A percentile compares a stretch with the other conserved stretches of the same genome.
Conservation (phyloP, 92 coral and sea anemone species). For the Epizoanthus rinbou region DNA sequence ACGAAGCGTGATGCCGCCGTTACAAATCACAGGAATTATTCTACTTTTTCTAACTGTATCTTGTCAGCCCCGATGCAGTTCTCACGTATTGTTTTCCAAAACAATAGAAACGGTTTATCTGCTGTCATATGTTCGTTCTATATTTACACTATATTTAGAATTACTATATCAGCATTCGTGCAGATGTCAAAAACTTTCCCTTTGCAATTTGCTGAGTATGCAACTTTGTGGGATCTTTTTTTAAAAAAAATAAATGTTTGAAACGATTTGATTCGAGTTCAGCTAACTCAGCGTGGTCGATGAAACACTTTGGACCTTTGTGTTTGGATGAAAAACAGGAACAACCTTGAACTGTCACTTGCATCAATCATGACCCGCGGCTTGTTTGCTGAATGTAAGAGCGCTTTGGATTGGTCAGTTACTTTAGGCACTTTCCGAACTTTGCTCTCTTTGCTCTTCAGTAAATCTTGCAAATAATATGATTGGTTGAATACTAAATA, state of each 20-base stretch:
- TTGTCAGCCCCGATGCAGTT: neutral
- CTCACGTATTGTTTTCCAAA: neutral
- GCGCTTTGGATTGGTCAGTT: neutral
- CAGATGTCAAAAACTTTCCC: neutral
- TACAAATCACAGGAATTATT: neutral
- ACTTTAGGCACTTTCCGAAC: neutral
- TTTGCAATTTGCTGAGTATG: neutral
- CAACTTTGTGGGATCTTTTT: neutral
- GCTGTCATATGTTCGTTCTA: neutral
- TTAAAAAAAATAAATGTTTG: neutral
- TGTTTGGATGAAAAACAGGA: neutral
- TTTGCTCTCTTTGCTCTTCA: constrained; percentile 33
- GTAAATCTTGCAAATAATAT: neutral
- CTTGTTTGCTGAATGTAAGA: neutral
- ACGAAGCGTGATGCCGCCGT: neutral
- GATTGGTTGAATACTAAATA: neutral
- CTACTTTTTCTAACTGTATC: neutral
- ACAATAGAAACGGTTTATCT: neutral
- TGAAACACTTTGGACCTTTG: constrained; percentile 2
- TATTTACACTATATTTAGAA: neutral
- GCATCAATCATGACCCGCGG: too few relatives aligned
- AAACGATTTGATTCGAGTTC: neutral
- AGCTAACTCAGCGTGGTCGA: neutral
- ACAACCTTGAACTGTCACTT: neutral
- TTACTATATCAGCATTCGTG: neutral